These are phyloP conservation scores for Thunnus thynnus DNA, from an alignment of 2,113 vertebrate species.

Conservation along the genomic window DNA sequence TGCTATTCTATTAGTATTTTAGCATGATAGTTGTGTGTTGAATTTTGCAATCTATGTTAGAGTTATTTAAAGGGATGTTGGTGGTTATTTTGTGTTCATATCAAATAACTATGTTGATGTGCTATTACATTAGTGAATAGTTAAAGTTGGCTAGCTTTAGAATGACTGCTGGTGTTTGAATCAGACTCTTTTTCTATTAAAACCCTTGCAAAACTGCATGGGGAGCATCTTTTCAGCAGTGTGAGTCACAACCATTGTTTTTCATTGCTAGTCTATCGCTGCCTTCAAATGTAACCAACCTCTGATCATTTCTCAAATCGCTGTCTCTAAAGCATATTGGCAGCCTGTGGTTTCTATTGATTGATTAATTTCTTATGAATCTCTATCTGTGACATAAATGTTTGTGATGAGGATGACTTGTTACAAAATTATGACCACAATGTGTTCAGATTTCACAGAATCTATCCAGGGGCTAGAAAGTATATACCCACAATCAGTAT, in stretches of 20 bases:
- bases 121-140: too few species aligned
- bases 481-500: neutral
- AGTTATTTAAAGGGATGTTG: too few species aligned
- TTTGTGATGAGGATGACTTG: constrained; percentile 1
- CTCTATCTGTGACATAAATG: neutral
- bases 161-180: neutral
- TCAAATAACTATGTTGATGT: too few species aligned
- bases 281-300: neutral
- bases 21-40: too few species aligned
- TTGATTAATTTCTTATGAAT: neutral
- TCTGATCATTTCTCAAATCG: neutral
- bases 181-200: neutral
- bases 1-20: too few species aligned
- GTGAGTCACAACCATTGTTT: constrained; percentile 4
- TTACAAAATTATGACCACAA: neutral
- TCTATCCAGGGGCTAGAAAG: constrained; percentile 1
- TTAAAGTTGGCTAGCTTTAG: neutral
- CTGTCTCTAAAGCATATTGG: neutral
- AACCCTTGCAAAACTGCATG: neutral
- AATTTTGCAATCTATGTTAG: too few species aligned
- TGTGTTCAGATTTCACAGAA: constrained; percentile 1
- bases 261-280: neutral
- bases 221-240: neutral
- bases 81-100: too few species aligned
- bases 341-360: neutral